Percentiles rank a stretch among this genome's conserved stretches.
Evolutionary conservation across 2,113 vertebrate genomes (phyloP).

Genomic region (Rhadina sibilatrix): DNA sequence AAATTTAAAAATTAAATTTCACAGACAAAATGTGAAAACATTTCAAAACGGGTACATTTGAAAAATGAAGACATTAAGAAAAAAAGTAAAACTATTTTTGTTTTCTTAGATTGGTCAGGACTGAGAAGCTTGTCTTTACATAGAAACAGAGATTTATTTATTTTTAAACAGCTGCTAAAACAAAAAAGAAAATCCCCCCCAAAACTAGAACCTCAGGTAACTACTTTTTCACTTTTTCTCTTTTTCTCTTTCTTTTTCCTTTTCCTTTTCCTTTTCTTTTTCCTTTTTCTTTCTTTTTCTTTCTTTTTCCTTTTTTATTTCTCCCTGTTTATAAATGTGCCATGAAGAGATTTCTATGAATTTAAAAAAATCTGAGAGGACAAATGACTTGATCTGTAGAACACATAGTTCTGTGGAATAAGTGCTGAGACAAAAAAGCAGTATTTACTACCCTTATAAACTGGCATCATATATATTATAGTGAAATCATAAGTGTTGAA

Average conservation of each 20-base stretch:
- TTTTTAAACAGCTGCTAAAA: not conserved
- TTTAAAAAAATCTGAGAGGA: not conserved
- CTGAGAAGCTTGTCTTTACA: not conserved
- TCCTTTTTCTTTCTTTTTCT: rapidly evolving
- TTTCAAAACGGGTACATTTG: not conserved
- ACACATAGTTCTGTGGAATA: not conserved
- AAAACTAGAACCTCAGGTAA: not conserved
- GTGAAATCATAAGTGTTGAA: not conserved
- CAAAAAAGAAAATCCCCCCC: not conserved
- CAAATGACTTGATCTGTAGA: not conserved
- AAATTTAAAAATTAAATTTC: not conserved
- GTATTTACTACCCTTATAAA: not conserved
- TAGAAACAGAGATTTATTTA: not conserved
- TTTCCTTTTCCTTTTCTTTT: rapidly evolving
- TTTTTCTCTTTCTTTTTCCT: too few relatives aligned
- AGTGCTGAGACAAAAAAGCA: not conserved
- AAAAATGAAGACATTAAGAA: not conserved
- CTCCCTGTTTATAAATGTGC: not conserved
- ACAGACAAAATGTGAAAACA: not conserved
- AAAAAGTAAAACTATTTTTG: not conserved
- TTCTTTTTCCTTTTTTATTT: rapidly evolving
- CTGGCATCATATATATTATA: not conserved
- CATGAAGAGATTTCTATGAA: not conserved
- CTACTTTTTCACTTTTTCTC: rapidly evolving
- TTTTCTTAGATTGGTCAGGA: not conserved